Base-by-base conservation (phyloP, 2,113 vertebrate species). In the Ranitomeya imitator region DNA sequence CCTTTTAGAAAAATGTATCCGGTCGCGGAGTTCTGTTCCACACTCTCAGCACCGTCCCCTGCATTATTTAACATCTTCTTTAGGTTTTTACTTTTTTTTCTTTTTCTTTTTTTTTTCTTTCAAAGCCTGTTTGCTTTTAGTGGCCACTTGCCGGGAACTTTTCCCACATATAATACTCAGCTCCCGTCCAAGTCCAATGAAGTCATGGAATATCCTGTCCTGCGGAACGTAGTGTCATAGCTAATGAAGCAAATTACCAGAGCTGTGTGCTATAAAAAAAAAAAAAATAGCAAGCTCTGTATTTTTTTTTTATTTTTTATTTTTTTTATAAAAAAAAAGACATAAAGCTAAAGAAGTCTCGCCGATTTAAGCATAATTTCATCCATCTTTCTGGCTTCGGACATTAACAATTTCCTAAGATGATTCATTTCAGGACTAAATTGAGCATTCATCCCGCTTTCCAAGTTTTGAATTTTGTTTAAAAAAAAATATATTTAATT, bases 191-290 rank as follows among this genome's bases (percentile, higher is more conserved):
- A 93, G 89, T 92, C 92, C 91, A 92, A 94, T 94, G 91, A 93
- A 93, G 90, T 90, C 90, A 91, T 87, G 92, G 93, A 93, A 94
- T 94, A 94, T 95, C 94, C 93, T 93, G 92, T 93, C 91, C 91
- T 65, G 81, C 85, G 90, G 91, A 91, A 94, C 93, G 92, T 92
- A 88, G 90, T 93, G 91, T 91, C 93, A 92, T 93, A 93, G 92
- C 90, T 92, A 90, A 85, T 93, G 92, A 93, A 93, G 93, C 92
- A 92, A 93, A 91, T 92, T 85, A 2, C 90, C 93, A 93, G 90
- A 91, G 92, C 92, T 91, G 52, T 26, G n/a, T 55, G 93, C 91
- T 90, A 69, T 81, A 89, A 91, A 87, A 91, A 89, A 87, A 91
- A 89, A 92, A 92, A 92, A 18, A 18, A 57, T 0, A 83, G 23